Base-by-base conservation (phyloP, 2,888 invertebrate genomes). In the Rosalia funebris region DNA sequence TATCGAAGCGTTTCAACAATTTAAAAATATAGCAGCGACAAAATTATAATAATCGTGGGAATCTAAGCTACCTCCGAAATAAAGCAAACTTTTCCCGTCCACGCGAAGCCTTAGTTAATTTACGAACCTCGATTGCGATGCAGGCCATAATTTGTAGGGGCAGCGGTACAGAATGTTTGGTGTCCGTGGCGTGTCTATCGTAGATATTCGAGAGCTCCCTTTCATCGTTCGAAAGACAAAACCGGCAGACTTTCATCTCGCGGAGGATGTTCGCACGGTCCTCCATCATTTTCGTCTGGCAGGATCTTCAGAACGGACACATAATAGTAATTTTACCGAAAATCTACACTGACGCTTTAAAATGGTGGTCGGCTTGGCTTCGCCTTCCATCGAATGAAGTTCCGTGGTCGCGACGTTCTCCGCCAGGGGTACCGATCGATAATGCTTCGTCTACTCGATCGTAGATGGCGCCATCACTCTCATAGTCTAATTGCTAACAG, bases 131-230 rank as follows among this genome's bases (percentile, higher is more conserved):
- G 70, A 92, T 87, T 59, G 90, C 87, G 66, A 90, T 85, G 77
- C 90, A 89, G 52, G 91, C 89, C 87, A 92, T 88, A 74, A 92
- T 89, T 83, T 92, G 91, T 71, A 91, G 80, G 55, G 89, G 84
- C 71, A 92, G 83, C 69, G 89, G 87, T 70, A 89, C 86, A 60
- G 85, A 82, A 73, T 86, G 86, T 79, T 87, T 89, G 63, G 81
- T 77, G 66, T 83, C 81, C 68, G 81, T 55, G 83, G 80, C 75
- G 74, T 85, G 84, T 72, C 84, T 85, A 70, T 88, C 86, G 79
- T 89, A 91, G 76, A 92, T 88, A 79, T 85, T 89, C 66, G 83
- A 84, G 63, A 92, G 81, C 57, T 87, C 84, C 64, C 84, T 85
- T 69, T 87, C 85, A 76, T 88, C 87, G 34, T 53, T 59, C 62